Evolutionary conservation across 2,888 invertebrate genomes (phyloP), one percentile per base, ranked within the genome.

Genomic region (Lycia hirtaria): DNA sequence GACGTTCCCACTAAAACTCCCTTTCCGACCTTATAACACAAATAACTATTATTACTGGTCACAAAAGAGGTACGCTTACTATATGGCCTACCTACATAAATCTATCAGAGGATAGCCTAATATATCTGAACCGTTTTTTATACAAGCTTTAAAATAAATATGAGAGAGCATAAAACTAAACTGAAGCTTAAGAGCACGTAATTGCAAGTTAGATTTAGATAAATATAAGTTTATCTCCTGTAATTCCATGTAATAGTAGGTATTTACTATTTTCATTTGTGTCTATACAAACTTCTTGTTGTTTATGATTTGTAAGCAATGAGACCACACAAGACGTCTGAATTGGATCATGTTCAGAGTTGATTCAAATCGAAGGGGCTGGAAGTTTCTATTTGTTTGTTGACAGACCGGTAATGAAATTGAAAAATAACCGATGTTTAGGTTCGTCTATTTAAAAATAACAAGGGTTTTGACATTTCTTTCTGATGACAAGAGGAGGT

Each of bases 191-290:
- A 63, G 64, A 58, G 62, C 55, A 50, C 56, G 56, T 68, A 68
- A 68, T 65, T 65, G 62, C 56, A 52, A 54, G 65, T 56, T 61
- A 60, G 44, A 49, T 47, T 47, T 47, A 35, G 47, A 35, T 26
- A 47, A 47, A 33, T 50, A 50, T 59, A 44, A 63, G 54, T 45
- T 60, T 57, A 59, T 61, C 48, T 52, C 54, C 40, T 24, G 35
- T 68, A 62, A 57, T 63, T 65, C 45, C 38, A 26, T 54, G 57
- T 68, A 68, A 68, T 65, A 43, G 60, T 52, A 56, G 49, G 59
- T 64, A 61, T 60, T 61, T 64, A 53, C 56, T 49, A 44, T 22
- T 50, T 38, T 51, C 32, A 54, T 60, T 56, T 62, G 59, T 43
- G 38, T 47, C 48, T 47, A 37, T 56, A 38, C 47, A 37, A 55